Evolutionary conservation across 2,113 vertebrate genomes (phyloP), one percentile per base, ranked within the genome.

Genomic region (Ptilonorhynchus violaceus): DNA sequence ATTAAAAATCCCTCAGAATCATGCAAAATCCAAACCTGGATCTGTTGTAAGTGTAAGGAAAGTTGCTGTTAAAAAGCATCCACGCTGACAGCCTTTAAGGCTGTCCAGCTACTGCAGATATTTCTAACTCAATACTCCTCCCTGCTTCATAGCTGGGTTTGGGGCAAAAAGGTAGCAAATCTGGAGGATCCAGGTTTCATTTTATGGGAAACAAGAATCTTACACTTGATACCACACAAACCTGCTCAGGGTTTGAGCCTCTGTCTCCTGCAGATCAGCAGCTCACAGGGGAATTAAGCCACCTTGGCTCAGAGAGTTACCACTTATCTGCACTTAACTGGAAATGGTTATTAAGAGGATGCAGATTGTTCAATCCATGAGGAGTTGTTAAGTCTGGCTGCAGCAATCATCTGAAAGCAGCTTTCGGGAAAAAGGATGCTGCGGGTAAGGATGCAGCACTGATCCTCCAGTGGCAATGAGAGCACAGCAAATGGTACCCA

Each of bases 341-440:
- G 37, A 41, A 85, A 44, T 13, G 14, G 14, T 56, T 78, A 24
- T 30, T 58, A 56, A 85, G 50, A 69, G 33, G 55, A 30, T 35
- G 41, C 41, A 30, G 22, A 11, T 33, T 4, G 2, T 62, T 88
- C 31, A 53, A 0, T 19, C 3, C 6, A n/a, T 0, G 6, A 56
- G 31, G 4, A 12, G 19, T 28, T 15, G n/a, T 14, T 41, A 27
- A 42, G 28, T 19, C 42, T 42, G 31, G n/a, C 89, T 88, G 89
- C 52, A 59, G 42, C 42, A 25, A 13, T 7, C n/a, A 44, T 15
- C 56, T 74, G 39, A 74, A 81, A 74, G 60, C 50, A 88, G 74
- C n/a, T 59, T 18, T 78, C 30, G n/a, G 75, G 52, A 18, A 42
- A 79, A 59, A 60, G 58, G 39, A 50, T 62, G 44, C 15, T 27